Conservation (phyloP, 2,113 vertebrate species). For the Nycticorax nycticorax region DNA sequence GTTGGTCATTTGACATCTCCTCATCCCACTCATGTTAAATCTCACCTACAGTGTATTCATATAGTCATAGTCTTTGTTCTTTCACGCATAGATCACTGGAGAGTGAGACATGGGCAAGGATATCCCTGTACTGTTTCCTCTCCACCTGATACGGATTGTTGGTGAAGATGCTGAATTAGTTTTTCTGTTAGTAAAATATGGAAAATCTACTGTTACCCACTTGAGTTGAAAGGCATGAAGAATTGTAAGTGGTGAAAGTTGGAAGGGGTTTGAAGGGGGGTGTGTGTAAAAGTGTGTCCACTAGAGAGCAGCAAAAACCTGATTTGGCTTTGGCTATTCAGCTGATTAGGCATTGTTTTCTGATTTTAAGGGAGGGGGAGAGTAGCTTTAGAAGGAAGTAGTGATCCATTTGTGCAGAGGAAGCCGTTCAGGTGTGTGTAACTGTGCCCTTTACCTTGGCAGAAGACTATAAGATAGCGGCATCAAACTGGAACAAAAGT, state of each 20-base stretch:
- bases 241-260: background rate
- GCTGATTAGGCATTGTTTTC: background rate
- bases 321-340: background rate
- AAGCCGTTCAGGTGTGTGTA: background rate
- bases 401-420: rapidly evolving
- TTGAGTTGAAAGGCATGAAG: background rate
- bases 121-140: rapidly evolving
- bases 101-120: background rate
- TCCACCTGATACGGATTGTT: background rate
- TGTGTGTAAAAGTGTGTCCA: background rate
- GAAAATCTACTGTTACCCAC: background rate
- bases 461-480: background rate
- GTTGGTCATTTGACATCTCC: background rate
- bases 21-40: background rate
- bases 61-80: background rate
- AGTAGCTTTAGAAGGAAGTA: background rate
- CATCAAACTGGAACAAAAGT: background rate
- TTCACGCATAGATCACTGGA: rapidly evolving
- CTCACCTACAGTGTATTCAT: background rate
- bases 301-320: slow-evolving; percentile 34
- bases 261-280: background rate
- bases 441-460: background rate
- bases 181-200: background rate
- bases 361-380: background rate
- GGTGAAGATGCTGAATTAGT: background rate